phyloP scores from a whole-genome alignment of 2,888 invertebrate genomes.

The Dasysyrphus tricinctus region DNA sequence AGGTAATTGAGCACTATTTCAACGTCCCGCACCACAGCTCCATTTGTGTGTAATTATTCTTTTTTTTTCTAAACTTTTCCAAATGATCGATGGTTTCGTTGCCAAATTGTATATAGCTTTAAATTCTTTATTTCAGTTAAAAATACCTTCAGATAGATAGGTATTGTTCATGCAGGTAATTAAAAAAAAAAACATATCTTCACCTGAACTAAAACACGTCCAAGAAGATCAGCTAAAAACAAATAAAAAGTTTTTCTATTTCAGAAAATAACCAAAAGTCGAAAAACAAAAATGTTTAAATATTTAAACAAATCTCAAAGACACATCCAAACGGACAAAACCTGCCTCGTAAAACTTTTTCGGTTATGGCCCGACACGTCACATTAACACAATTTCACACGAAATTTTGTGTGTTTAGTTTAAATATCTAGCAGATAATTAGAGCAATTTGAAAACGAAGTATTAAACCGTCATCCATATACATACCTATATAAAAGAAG shows the following conservation, averaged over 20 bases:
- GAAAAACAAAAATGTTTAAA: constrained; percentile 10
- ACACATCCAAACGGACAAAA: constrained; percentile 43
- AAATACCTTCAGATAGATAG: constrained; percentile 45
- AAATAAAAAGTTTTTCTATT: constrained; percentile 12
- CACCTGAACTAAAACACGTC: constrained; percentile 48
- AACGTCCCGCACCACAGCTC: constrained; percentile 48
- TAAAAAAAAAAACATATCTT: constrained; percentile 16
- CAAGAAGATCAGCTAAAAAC: constrained; percentile 45
- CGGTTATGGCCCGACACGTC: constrained; percentile 63
- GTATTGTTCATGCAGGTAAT: too few species aligned
- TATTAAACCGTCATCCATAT: constrained; percentile 1
- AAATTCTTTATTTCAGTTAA: constrained; percentile 56
- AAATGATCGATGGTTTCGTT: constrained; percentile 61
- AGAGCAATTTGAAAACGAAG: constrained; percentile 12
- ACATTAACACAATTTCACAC: constrained; percentile 71
- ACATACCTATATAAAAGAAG: too few species aligned
- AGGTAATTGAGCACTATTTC: constrained; percentile 56
- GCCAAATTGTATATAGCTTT: constrained; percentile 29
- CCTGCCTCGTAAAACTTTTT: constrained; percentile 67
- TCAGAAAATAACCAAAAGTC: constrained; percentile 1
- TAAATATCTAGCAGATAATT: constrained; percentile 39
- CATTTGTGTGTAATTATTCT: constrained; percentile 55
- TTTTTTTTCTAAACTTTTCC: constrained; percentile 57
- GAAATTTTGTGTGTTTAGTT: constrained; percentile 65
- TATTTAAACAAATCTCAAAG: constrained; percentile 29